phyloP scores from a whole-genome alignment of 2,888 invertebrate genomes.

The Acrobasis suavella region DNA sequence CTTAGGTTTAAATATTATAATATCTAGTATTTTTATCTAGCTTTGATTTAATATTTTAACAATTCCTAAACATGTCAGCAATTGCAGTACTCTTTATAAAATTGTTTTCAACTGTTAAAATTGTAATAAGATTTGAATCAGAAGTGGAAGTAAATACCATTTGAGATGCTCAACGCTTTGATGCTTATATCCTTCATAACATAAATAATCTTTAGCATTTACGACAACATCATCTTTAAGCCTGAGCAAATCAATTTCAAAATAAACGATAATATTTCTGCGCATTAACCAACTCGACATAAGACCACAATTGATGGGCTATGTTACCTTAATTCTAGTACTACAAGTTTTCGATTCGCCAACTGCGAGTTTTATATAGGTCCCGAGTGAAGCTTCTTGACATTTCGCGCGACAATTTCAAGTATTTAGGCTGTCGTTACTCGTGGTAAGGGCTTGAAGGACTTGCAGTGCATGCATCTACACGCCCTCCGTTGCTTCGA shows the following conservation, averaged over 20 bases:
- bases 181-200: slow-evolving; percentile 51
- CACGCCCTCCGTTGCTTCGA: slow-evolving; percentile 75
- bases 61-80: not conserved
- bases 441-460: slow-evolving; percentile 70
- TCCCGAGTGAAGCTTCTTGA: slow-evolving; percentile 36
- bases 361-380: slow-evolving; percentile 12
- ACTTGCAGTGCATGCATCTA: slow-evolving; percentile 75
- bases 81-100: not conserved
- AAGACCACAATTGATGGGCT: slow-evolving; percentile 62
- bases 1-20: no score
- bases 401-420: slow-evolving; percentile 49
- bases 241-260: slow-evolving; percentile 58
- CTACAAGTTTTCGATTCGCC: slow-evolving; percentile 34
- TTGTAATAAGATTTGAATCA: not conserved
- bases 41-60: no score
- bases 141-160: slow-evolving; percentile 7
- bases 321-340: slow-evolving; percentile 43
- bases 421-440: slow-evolving; percentile 44
- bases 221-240: slow-evolving; percentile 43
- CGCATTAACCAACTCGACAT: slow-evolving; percentile 56
- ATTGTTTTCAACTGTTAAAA: not conserved
- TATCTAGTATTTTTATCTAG: no score
- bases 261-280: slow-evolving; percentile 62
- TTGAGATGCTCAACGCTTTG: slow-evolving; percentile 29
- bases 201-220: slow-evolving; percentile 49